Conservation (phyloP, 1,140 invertebrate genomes). For the Calliopsis andreniformis region DNA sequence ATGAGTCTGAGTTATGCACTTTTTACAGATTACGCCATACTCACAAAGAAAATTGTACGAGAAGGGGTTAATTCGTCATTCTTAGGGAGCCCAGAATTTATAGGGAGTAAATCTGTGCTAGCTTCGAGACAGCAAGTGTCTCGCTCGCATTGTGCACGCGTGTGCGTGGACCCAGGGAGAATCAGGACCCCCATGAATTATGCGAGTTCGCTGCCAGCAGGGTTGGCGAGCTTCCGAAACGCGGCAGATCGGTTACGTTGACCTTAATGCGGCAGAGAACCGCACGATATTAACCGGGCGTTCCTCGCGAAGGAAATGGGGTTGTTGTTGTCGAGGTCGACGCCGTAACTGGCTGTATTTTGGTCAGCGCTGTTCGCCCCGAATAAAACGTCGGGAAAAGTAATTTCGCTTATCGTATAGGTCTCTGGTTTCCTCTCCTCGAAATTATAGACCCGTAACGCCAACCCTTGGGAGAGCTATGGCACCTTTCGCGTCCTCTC, state of each 20-base stretch:
- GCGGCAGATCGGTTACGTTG: slow-evolving; percentile 18
- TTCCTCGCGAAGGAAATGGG: slow-evolving; percentile 1
- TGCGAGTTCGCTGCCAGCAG: slow-evolving; percentile 13
- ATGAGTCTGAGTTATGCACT: too few relatives aligned
- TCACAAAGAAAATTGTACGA: too few relatives aligned
- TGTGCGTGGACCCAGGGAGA: too few relatives aligned
- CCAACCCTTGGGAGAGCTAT: neutral
- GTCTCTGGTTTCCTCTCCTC: neutral
- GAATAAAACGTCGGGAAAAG: neutral
- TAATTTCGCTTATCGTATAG: slow-evolving; percentile 14
- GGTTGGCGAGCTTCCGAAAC: slow-evolving; percentile 27
- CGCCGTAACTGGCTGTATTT: neutral
- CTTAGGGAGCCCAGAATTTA: too few relatives aligned
- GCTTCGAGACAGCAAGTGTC: too few relatives aligned
- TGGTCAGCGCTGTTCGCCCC: neutral
- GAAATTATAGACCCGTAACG: neutral
- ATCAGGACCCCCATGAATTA: slow-evolving; percentile 5
- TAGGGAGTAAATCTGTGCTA: too few relatives aligned
- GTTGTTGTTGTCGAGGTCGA: slow-evolving; percentile 10
- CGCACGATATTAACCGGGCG: slow-evolving; percentile 23
- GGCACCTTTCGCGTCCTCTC: neutral
- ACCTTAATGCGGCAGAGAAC: slow-evolving; percentile 33
- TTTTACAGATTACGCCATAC: too few relatives aligned
- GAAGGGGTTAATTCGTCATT: too few relatives aligned
- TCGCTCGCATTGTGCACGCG: too few relatives aligned